Base-by-base conservation (phyloP, 2,113 vertebrate species). In the Protomyctophum bolini region DNA sequence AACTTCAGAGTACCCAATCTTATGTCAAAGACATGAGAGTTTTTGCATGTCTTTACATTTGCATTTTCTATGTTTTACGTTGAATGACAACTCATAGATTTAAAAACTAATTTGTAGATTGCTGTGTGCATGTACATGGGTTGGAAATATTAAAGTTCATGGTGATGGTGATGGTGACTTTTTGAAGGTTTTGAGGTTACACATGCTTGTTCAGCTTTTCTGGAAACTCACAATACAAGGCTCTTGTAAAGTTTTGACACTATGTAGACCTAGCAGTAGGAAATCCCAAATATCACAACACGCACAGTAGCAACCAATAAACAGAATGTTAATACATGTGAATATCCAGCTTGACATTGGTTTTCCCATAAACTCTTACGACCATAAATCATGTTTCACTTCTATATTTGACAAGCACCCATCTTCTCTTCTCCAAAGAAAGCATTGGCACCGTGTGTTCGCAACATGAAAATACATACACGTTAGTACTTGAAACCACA, bases 341-440 rank as follows among this genome's bases (percentile, higher is more conserved):
- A 66, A 64, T 77, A 21, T 51, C 63, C 74, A 77, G 60, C 72
- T 75, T 80, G 75, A 85, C 82, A 84, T 85, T 79, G 78, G 77
- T 73, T 89, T 90, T 68, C 68, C 77, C 63, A 72, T 68, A 79
- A 87, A 85, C 79, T 29, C 73, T 72, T 52, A 77, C 57, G 83
- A 79, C 79, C 76, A 85, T 92, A 89, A 91, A 92, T 91, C 83
- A 86, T 73, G 46, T 82, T 73, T 86, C 80, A 77, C 79, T 80
- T 89, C 90, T 91, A 88, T 84, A 91, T 91, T 90, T 87, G 87
- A 91, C 87, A 83, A 69, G 70, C 73, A 51, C 75, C 58, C 61
- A 48, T 86, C 73, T 73, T 72, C 76, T 86, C 73, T 73, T 72
- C 76, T 91, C 92, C 91, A 92, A 92, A 89, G 90, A 92, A 93